Evolutionary conservation across 2,888 invertebrate genomes (phyloP), one percentile per base, ranked within the genome.

Genomic region (Archips crataeganus): DNA sequence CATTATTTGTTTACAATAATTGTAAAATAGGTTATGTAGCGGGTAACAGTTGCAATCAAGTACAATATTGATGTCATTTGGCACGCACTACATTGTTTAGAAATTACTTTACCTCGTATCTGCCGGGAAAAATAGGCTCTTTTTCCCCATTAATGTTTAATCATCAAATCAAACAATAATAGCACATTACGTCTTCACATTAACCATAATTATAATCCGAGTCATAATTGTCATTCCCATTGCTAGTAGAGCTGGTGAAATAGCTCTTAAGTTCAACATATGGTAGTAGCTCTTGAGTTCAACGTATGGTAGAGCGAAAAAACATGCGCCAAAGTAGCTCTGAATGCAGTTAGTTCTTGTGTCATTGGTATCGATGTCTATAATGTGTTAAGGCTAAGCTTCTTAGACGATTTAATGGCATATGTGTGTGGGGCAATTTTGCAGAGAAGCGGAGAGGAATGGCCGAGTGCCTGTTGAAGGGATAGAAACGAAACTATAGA

Each of bases 291-390:
- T n/a, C n/a, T n/a, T 32, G 10, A 3, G 57, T 57, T 9, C 6
- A 23, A 54, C 2, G 54, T 23, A 54, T 57, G 32, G 57, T 9
- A 57, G 45, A 11, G 23, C 23, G 45, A 45, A 63, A 63, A 63
- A 63, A 63, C 47, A 47, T 3, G 63, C 13, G 6, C 3, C 45
- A 6, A 13, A 63, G 45, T 47, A 32, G 57, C 51, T 62, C 57
- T 36, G 63, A 63, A 47, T 63, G 63, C 32, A 11, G 13, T 15
- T 15, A 63, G 23, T 63, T 47, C 63, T 63, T 47, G 47, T 63
- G 13, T 62, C 3, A 23, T 9, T 47, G 13, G 63, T 63, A 63
- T 63, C 32, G 45, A 63, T 63, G 47, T 63, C 63, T 47, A 15
- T 34, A 34, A 60, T 45, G 63, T 32, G 45, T 63, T 63, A 63